These are phyloP conservation scores for Bombyx huttoni DNA, from an alignment of 2,888 invertebrate species.

Conservation along the genomic window DNA sequence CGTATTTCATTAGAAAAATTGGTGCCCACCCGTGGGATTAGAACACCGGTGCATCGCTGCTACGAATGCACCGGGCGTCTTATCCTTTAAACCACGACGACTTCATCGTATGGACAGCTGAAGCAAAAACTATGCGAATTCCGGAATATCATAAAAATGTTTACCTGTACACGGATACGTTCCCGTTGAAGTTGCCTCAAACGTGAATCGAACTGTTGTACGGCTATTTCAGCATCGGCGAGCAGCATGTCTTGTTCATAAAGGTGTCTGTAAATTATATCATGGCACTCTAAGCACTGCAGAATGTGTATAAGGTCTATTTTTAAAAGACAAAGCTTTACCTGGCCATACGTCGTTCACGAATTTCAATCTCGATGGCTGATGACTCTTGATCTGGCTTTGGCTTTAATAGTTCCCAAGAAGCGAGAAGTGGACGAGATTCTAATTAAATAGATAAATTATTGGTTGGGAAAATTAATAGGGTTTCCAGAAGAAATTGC, in stretches of 20 bases:
- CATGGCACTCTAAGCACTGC: too few relatives aligned
- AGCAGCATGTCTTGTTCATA: slow-evolving; percentile 79
- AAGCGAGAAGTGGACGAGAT: slow-evolving; percentile 34
- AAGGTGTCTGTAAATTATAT: slow-evolving; percentile 43
- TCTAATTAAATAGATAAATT: slow-evolving; percentile 21
- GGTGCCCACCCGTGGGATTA: too few relatives aligned
- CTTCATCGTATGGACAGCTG: too few relatives aligned
- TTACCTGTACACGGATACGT: slow-evolving; percentile 72
- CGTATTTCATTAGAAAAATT: too few relatives aligned
- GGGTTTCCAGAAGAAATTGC: too few relatives aligned
- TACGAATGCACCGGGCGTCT: too few relatives aligned
- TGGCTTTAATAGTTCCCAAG: slow-evolving; percentile 52
- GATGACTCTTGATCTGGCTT: slow-evolving; percentile 52
- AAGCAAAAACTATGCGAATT: too few relatives aligned
- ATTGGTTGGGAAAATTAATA: not conserved
- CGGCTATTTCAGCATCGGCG: slow-evolving; percentile 67
- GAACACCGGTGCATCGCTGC: too few relatives aligned
- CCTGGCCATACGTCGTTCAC: slow-evolving; percentile 64
- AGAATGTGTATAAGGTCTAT: too few relatives aligned
- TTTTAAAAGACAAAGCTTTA: slow-evolving; percentile 10
- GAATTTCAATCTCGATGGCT: slow-evolving; percentile 70
- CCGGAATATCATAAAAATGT: slow-evolving; percentile 6
- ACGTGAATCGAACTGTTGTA: slow-evolving; percentile 77
- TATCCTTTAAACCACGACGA: too few relatives aligned
- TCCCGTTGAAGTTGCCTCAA: slow-evolving; percentile 69